A percentile compares a stretch with the other conserved stretches of the same genome.
Evolutionary conservation across 2,113 vertebrate species (phyloP).

Genomic region (Oplegnathus fasciatus): DNA sequence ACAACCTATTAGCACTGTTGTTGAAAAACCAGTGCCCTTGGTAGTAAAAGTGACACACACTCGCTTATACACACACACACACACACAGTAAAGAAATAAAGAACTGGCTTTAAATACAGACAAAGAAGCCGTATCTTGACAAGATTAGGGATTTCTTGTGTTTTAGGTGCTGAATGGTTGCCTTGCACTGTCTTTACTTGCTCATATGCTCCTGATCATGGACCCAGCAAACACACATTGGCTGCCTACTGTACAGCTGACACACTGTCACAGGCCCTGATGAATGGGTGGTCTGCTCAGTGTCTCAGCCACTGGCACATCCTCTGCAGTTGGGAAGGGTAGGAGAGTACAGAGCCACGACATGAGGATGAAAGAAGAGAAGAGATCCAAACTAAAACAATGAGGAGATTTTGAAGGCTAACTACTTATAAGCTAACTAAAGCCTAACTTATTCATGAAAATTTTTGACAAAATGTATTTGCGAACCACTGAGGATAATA

Average conservation of each 20-base stretch:
- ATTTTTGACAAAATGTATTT: constrained; percentile 26
- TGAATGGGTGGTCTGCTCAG: constrained; percentile 65
- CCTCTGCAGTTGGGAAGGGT: constrained; percentile 23
- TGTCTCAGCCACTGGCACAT: constrained; percentile 57
- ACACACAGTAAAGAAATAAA: background rate
- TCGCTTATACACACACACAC: background rate
- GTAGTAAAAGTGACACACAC: constrained; percentile 47
- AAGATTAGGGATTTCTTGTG: constrained; percentile 14
- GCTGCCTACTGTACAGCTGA: constrained; percentile 37
- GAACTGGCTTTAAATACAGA: constrained; percentile 12
- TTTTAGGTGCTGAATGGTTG: constrained; percentile 2
- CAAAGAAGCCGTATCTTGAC: constrained; percentile 19
- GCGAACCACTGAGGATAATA: constrained; percentile 27
- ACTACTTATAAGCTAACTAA: background rate
- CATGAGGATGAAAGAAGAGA: constrained; percentile 11
- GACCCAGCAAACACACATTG: constrained; percentile 8
- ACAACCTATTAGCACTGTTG: constrained; percentile 57
- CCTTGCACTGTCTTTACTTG: constrained; percentile 5
- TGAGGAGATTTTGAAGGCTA: constrained; percentile 24
- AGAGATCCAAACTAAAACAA: constrained; percentile 31
- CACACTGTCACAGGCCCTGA: constrained; percentile 42
- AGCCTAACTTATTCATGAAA: constrained; percentile 18
- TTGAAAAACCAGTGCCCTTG: constrained; percentile 34
- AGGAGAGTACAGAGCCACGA: constrained; percentile 16
- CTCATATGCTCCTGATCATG: constrained; percentile 46